Base-by-base conservation (phyloP, 2,113 vertebrate genomes). In the Muscicapa adusta region DNA sequence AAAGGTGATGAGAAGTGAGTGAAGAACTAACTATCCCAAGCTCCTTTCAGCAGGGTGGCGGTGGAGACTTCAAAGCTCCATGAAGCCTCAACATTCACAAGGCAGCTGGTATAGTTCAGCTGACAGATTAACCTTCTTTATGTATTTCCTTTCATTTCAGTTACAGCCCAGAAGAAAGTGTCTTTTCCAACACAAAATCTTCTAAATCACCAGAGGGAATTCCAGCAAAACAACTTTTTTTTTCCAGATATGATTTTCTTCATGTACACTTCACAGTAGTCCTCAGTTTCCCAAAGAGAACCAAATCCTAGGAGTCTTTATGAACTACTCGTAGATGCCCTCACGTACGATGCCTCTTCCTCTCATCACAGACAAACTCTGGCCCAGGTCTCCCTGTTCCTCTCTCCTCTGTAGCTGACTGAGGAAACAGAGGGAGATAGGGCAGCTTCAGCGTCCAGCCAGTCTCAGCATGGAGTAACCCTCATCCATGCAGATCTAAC, bases 11-110 rank as follows among this genome's bases (percentile, higher is more conserved):
- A 71, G 65, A 88, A 86, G 15, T 34, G 45, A 51, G 10, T 5
- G 29, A 84, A 53, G 57, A 88, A 54, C 12, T 18, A 62, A 40
- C 57, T 54, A 38, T 51, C 34, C n/a, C 54, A 36, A 88, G 13
- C 8, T 87, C 54, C 36, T 33, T 65, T 50, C 54, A 26, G 28
- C 45, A 74, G 42, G 10, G 18, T 0, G 0, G 34, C 0, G 0
- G 48, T 26, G 14, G 83, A 40, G 45, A 65, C 19, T 54, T 70
- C 22, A 0, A 73, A 82, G 43, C 22, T 61, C 19, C 33, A 26
- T 3, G 24, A 88, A 78, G 58, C 17, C 43, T 73, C 66, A 42
- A 19, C 18, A 31, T 12, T 61, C 51, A 89, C 18, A 42, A 34
- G 18, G 26, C 23, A 87, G 45, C 36, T 68, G n/a, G 10, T 42